A percentile compares a stretch with the other conserved stretches of the same genome.
These are phyloP conservation scores for Syngnathus typhle DNA, from an alignment of 2,113 vertebrate genomes.

Conservation along the genomic window DNA sequence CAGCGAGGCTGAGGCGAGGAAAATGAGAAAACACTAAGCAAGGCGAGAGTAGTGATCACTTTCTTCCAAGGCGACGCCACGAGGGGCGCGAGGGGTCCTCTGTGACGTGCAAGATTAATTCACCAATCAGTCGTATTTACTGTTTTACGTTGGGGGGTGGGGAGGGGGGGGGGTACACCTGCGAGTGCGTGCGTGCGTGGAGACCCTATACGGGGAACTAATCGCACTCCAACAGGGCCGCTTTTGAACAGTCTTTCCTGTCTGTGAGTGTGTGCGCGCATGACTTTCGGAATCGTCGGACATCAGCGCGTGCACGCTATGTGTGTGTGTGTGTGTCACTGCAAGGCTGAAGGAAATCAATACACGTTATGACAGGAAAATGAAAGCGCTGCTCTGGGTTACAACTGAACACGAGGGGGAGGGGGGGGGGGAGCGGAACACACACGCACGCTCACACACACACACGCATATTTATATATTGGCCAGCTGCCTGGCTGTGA, in stretches of 20 bases:
- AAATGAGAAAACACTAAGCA: slow-evolving; percentile 68
- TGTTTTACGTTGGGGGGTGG: slow-evolving; percentile 58
- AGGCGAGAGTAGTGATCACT: slow-evolving; percentile 59
- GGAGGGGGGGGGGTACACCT: slow-evolving; percentile 25
- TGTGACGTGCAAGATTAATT: slow-evolving; percentile 67
- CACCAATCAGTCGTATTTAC: slow-evolving; percentile 67
- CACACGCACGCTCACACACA: slow-evolving; percentile 21
- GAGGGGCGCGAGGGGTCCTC: slow-evolving; percentile 25
- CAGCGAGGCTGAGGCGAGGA: slow-evolving; percentile 45
- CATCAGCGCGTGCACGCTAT: slow-evolving; percentile 27
- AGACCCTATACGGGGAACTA: slow-evolving; percentile 52
- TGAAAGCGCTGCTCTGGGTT: slow-evolving; percentile 70
- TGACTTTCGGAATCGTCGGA: slow-evolving; percentile 45
- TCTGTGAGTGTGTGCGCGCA: slow-evolving; percentile 29
- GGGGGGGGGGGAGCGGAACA: slow-evolving; percentile 31
- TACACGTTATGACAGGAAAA: slow-evolving; percentile 72
- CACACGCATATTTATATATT: slow-evolving; percentile 21
- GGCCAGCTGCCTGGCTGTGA: slow-evolving; percentile 55
- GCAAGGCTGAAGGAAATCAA: slow-evolving; percentile 68
- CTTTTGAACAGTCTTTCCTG: slow-evolving; percentile 50
- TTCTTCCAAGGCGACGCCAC: slow-evolving; percentile 49
- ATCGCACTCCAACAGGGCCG: slow-evolving; percentile 57
- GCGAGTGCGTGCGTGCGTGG: slow-evolving; percentile 17
- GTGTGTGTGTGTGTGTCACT: slow-evolving; percentile 41
- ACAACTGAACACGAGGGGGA: slow-evolving; percentile 62